Base-by-base conservation (phyloP, 2,888 invertebrate species). In the Marronus borbonicus region DNA sequence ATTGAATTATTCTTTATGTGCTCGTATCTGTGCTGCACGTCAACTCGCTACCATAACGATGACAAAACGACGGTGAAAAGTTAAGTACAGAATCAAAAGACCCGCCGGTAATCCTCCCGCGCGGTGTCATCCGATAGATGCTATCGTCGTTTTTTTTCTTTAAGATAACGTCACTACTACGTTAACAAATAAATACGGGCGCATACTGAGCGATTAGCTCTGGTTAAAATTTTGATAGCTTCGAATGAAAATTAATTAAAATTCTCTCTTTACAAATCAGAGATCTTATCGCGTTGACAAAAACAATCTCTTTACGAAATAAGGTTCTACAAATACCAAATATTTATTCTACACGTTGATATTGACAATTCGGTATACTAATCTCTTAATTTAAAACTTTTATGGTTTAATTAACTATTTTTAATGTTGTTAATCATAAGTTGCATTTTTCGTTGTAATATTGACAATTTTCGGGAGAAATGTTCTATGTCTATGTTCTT, bases 51-150 rank as follows among this genome's bases (percentile, higher is more conserved):
- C 8, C 55, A 58, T 28, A 31, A 31, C n/a, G 12, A 10, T 50
- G 50, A 50, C 28, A 50, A 36, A 36, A 50, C n/a, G 20, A 49
- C 50, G 50, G 44, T 2, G 44, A 44, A 69, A 69, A 50, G 10
- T 50, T 69, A 28, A 52, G 49, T 12, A 55, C 50, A 31, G 2
- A 50, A 69, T 36, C 55, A 52, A 28, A 52, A 50, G 69, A 3
- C 14, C 28, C 69, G 69, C 52, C 17, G 12, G 12, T 69, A 69
- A 69, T 69, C 69, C 55, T 58, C 20, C 69, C 69, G 52, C 55
- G 44, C 24, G 10, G 62, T 28, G 62, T 62, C 62, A 62, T 8
- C 31, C 5, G 28, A 12, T 62, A 62, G 28, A 62, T 24, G 44
- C 44, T 62, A 62, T 24, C 24, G n/a, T 31, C 2, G 31, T 62